phyloP scores from a whole-genome alignment of 1,140 invertebrate species.

The Scaptodrosophila lebanonensis region DNA sequence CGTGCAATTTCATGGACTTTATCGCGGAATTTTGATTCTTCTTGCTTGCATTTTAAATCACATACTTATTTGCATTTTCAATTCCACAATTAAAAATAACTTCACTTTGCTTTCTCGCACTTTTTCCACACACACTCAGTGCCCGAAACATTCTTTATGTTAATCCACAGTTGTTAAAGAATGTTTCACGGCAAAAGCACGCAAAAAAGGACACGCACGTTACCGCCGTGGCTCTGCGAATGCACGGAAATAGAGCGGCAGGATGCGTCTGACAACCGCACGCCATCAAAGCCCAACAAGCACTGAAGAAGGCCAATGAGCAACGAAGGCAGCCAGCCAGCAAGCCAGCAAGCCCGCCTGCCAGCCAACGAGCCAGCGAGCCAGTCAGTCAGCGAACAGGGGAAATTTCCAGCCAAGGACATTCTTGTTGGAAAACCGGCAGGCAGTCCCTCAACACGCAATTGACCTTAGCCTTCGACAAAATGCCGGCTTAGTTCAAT shows the following conservation, averaged over 20 bases:
- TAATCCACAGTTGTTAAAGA: constrained; percentile 66
- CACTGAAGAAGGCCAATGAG: constrained; percentile 42
- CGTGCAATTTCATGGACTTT: too few relatives aligned
- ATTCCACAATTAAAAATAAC: background rate
- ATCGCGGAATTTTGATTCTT: constrained; percentile 14
- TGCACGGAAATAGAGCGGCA: background rate
- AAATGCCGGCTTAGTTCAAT: constrained; percentile 56
- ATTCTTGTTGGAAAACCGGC: constrained; percentile 53
- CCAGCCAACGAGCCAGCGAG: background rate
- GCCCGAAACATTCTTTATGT: constrained; percentile 43
- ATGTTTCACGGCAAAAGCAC: constrained; percentile 31
- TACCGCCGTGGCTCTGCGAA: too few relatives aligned
- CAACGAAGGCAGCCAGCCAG: background rate
- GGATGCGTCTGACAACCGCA: constrained; percentile 30
- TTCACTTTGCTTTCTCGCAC: constrained; percentile 14
- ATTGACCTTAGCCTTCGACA: constrained; percentile 68
- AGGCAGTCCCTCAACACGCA: constrained; percentile 38
- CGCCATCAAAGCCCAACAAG: constrained; percentile 54
- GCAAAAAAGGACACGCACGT: too few relatives aligned
- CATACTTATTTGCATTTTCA: constrained; percentile 7
- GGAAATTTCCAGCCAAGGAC: constrained; percentile 41
- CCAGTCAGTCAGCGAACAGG: constrained; percentile 28
- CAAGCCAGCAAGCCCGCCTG: constrained; percentile 21
- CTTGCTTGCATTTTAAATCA: constrained; percentile 7
- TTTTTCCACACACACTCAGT: background rate